Evolutionary conservation across 2,888 invertebrate genomes (phyloP), one percentile per base, ranked within the genome.

Genomic region (Allygus modestus): DNA sequence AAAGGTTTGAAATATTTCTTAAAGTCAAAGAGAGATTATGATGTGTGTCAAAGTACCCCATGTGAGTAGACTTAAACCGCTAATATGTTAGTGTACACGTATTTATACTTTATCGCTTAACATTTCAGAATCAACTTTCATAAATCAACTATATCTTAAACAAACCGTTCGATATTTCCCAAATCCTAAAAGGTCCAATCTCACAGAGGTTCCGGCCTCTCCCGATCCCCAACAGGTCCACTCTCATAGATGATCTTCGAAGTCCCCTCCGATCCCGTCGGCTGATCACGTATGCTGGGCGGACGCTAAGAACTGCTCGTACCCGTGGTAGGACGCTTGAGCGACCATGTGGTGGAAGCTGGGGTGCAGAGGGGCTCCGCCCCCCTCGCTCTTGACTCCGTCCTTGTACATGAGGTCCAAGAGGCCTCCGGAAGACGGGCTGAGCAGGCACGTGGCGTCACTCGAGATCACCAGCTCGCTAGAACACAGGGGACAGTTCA

Each of bases 381-480:
- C 51, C 5, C 71, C 81, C 37, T 85, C 73, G 82, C 84, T 85
- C 81, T 85, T 82, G 46, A 85, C 85, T 51, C 54, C 58, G 73
- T 85, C 51, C 51, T 81, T 83, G 83, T 87, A 86, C 61, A 85
- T 84, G 73, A 87, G 85, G 61, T 85, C 85, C 58, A 87, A 85
- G 69, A 85, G 86, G 31, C 85, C 73, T 69, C 84, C 84, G 23
- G 86, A 81, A 0, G 86, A 86, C 12, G 85, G 84, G 28, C 87
- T 85, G 5, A 87, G 85, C 28, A 87, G 61, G 28, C 86, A 86
- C 54, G 86, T 87, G 12, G 87, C 87, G 69, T 87, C 86, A 54
- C 87, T 88, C 2, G 86, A 86, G 0, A 87, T 86, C 84, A 87
- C 82, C 85, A 87, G 65, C 46, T 88, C 87, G 23, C 87, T 88